Evolutionary conservation across 2,888 invertebrate species (phyloP), one percentile per base, ranked within the genome.

Genomic region (Phasia obesa): DNA sequence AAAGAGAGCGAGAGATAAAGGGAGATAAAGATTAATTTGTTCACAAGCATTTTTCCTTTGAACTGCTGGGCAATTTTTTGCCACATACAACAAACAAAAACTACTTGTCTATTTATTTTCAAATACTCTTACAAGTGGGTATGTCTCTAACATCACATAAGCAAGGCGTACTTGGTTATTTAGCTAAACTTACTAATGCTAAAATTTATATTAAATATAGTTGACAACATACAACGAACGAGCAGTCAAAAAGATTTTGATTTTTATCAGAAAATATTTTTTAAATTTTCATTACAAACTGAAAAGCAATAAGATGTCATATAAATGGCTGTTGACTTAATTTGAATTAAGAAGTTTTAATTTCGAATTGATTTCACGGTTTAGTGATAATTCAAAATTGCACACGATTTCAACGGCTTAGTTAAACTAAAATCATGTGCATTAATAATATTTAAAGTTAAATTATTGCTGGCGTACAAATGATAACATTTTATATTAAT

Each of bases 261-360:
- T 42, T 65, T 65, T 67, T 35, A 69, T 59, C 15, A 49, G 13
- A 15, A 35, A 35, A 38, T 25, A 17, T 69, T 17, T 44, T 57
- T n/a, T 57, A 57, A 57, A 57, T 31, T 47, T n/a, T 35, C 17
- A 47, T 19, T 35, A 35, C 42, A 71, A 76, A 64, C 4, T 55
- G 35, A 60, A 67, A 79, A 79, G 65, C 31, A 65, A 70, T 60
- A 60, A 65, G 53, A 31, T 64, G 64, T 55, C 70, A 75, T 47
- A 53, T 75, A 55, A 83, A 83, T 79, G 67, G 35, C 31, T 65
- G 38, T 51, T 70, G 74, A 74, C 60, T 75, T 71, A 70, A 79
- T 83, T 71, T 79, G 49, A 73, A 73, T 82, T 69, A 77, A 73
- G 69, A 73, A 62, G 55, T 67, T 69, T 67, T 67, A 71, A 60